Percentiles rank a stretch among this genome's conserved stretches.
phyloP scores from a whole-genome alignment of 2,113 vertebrate species.

The Lycaon pictus region DNA sequence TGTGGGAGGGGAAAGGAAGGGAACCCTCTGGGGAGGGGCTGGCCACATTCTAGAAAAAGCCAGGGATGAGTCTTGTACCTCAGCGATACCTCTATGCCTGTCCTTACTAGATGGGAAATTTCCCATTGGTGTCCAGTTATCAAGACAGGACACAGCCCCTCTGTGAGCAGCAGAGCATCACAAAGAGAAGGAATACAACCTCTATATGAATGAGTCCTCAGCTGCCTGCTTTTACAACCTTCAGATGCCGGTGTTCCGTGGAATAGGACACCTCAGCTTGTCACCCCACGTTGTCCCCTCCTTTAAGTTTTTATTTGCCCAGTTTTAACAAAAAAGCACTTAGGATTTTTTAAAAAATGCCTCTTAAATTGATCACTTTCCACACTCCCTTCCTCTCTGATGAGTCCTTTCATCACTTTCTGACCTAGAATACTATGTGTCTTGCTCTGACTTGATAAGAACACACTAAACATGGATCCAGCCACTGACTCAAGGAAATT shows the following conservation, averaged over 20 bases:
- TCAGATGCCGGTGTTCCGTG: not conserved
- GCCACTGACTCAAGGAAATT: conserved; percentile 69
- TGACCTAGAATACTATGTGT: conserved; percentile 69
- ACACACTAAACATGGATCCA: conserved; percentile 67
- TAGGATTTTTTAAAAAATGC: not conserved
- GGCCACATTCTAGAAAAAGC: not conserved
- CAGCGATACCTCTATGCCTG: not conserved
- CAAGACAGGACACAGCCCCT: not conserved
- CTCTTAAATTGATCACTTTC: not conserved
- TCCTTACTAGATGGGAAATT: not conserved
- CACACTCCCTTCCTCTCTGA: no score
- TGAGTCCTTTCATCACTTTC: conserved; percentile 26
- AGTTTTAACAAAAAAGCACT: conserved; percentile 65
- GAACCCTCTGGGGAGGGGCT: not conserved
- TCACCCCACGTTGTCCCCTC: conserved; percentile 26
- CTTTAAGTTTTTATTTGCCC: conserved; percentile 45
- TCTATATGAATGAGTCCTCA: not conserved
- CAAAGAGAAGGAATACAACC: fast-evolving
- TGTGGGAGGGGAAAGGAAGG: not conserved
- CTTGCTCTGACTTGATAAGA: conserved; percentile 72
- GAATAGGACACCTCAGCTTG: conserved; percentile 59
- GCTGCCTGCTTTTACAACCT: conserved; percentile 68
- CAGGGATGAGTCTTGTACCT: not conserved
- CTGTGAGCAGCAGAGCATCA: fast-evolving
- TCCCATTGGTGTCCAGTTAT: not conserved